phyloP scores from a whole-genome alignment of 2,797 vertebrate species.

The Enteromius paludinosus region DNA sequence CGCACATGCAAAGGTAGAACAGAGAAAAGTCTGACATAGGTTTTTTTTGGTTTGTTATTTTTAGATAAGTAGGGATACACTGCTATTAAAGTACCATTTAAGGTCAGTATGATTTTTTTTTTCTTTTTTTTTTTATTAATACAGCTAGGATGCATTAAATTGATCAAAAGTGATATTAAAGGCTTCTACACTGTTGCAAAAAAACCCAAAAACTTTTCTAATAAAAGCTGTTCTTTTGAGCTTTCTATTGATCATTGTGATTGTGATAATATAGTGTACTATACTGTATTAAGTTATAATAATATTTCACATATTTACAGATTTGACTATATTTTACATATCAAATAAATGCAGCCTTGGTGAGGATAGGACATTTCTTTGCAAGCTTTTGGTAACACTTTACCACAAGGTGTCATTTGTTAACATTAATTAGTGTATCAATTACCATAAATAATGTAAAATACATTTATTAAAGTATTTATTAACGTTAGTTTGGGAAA shows the following conservation, averaged over 20 bases:
- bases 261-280: no score
- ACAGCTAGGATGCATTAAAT: not conserved
- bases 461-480: no score
- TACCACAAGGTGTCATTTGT: no score
- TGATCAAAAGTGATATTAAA: not conserved
- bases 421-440: no score
- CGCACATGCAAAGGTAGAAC: constrained; percentile 10
- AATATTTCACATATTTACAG: not conserved
- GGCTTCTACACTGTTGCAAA: not conserved
- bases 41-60: not conserved
- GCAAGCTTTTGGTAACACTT: not conserved
- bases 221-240: not conserved
- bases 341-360: not conserved
- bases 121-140: not conserved
- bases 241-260: not conserved
- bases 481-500: no score
- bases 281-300: no score
- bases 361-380: not conserved
- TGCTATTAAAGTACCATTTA: not conserved
- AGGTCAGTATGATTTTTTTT: not conserved
- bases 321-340: not conserved
- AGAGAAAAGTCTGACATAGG: not conserved
- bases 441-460: no score
- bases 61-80: not conserved
- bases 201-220: not conserved